Conservation (phyloP, 2,888 invertebrate species). For the Tachina grossa region DNA sequence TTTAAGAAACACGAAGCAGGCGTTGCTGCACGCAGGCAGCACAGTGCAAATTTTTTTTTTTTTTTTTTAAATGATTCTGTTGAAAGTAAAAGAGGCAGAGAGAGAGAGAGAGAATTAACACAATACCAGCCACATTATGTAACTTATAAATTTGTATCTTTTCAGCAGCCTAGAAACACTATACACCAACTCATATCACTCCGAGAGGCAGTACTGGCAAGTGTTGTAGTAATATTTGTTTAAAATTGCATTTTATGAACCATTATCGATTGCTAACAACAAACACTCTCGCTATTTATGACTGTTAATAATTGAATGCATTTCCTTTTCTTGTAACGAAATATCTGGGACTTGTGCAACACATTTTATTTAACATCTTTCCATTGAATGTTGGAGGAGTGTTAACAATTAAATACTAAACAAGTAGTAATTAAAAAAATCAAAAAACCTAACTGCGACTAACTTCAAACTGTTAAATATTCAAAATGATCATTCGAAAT, state of each 20-base stretch:
- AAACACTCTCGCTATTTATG: slow-evolving; percentile 62
- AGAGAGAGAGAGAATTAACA: slow-evolving; percentile 77
- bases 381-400: slow-evolving; percentile 1
- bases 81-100: slow-evolving; percentile 35
- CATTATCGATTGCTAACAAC: slow-evolving; percentile 58
- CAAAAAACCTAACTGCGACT: neutral
- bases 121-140: slow-evolving; percentile 74
- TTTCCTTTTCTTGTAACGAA: slow-evolving; percentile 2
- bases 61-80: slow-evolving; percentile 78
- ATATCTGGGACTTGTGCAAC: slow-evolving; percentile 17
- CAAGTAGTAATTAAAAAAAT: neutral
- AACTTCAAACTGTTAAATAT: neutral
- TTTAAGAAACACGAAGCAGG: slow-evolving; percentile 67
- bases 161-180: neutral
- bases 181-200: slow-evolving; percentile 3
- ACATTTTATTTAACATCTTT: neutral
- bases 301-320: slow-evolving; percentile 68
- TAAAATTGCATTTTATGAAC: slow-evolving; percentile 67
- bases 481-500: too few relatives aligned
- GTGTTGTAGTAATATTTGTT: slow-evolving; percentile 71
- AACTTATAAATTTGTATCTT: slow-evolving; percentile 54
- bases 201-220: slow-evolving; percentile 25
- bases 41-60: slow-evolving; percentile 81
- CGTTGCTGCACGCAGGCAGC: slow-evolving; percentile 71
- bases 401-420: slow-evolving; percentile 42